Conservation (phyloP, 2,888 invertebrate species). For the Lasioglossum calceatum region DNA sequence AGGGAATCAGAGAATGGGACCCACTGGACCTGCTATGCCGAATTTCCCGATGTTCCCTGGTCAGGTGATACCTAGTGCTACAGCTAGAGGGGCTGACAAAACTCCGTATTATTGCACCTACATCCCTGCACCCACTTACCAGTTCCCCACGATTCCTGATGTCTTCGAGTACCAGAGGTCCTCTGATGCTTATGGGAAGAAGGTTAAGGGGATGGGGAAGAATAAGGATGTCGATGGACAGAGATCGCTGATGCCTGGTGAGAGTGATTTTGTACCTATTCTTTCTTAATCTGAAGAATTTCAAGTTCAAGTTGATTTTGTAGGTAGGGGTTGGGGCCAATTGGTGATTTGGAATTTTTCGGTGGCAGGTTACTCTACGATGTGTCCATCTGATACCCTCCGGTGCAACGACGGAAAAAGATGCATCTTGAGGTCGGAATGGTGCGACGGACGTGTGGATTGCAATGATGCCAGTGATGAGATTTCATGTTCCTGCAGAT, state of each 20-base stretch:
- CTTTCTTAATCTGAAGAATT: too few relatives aligned
- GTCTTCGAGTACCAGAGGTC: conserved; percentile 69
- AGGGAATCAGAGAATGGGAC: conserved; percentile 35
- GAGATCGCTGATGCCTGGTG: not conserved
- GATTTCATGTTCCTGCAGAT: conserved; percentile 89
- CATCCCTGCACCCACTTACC: conserved; percentile 72
- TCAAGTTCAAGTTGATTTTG: not conserved
- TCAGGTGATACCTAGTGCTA: conserved; percentile 13
- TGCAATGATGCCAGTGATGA: conserved; percentile 93
- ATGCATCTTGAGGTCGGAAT: conserved; percentile 86
- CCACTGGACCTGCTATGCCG: conserved; percentile 53
- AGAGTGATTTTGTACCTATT: not conserved
- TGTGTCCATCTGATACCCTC: conserved; percentile 41
- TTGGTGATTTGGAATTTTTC: not conserved
- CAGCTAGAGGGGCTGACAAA: not conserved
- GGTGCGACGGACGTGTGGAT: conserved; percentile 91
- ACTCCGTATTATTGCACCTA: conserved; percentile 75
- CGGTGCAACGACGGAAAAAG: conserved; percentile 71
- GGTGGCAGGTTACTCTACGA: not conserved
- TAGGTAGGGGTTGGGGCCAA: not conserved
- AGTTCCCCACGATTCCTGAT: conserved; percentile 71
- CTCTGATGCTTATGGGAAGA: not conserved
- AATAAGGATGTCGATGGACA: not conserved
- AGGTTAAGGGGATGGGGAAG: not conserved
- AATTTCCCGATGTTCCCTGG: conserved; percentile 38